Evolutionary conservation across 2,888 invertebrate genomes (phyloP), one percentile per base, ranked within the genome.

Genomic region (Hyposoter dolosus): DNA sequence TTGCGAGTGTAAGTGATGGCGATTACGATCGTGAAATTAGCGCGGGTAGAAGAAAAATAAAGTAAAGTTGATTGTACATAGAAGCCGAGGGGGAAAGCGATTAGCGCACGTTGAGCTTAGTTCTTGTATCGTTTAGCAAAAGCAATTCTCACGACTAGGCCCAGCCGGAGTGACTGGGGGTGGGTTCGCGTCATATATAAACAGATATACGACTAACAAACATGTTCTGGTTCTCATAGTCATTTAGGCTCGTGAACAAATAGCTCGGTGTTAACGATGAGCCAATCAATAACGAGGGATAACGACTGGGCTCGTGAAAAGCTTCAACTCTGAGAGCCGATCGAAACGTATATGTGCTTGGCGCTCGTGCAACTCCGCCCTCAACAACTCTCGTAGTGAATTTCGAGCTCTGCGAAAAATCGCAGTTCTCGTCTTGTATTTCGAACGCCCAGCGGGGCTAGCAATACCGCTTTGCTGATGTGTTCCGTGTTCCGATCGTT

Each of bases 221-320:
- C 53, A 60, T 68, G 92, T 92, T 92, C 91, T 91, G 91, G 90
- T 92, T 92, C 92, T 92, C 92, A 92, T 91, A 35, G 53, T 91
- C 89, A 89, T 81, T 60, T 87, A 83, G 90, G 90, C 75, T 66
- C 19, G 60, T 66, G 63, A 91, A 89, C 90, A 91, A 91, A 89
- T 90, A 91, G 88, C 89, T 71, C 86, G 85, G 83, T 88, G 88
- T 89, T 92, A 92, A 92, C 92, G 91, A 92, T 91, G 92, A 90
- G 88, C 90, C 92, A 92, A 93, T 93, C 93, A 92, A 93, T 93
- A 93, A 93, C 92, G 88, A 85, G 82, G 90, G 91, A 91, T 93
- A 93, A 93, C 92, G 91, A 93, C 91, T 90, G 91, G 93, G 91
- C 91, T 91, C 81, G 77, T 68, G 79, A 79, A 87, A 87, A 84